phyloP scores from a whole-genome alignment of 2,113 vertebrate species.

The Pseudorasbora parva region DNA sequence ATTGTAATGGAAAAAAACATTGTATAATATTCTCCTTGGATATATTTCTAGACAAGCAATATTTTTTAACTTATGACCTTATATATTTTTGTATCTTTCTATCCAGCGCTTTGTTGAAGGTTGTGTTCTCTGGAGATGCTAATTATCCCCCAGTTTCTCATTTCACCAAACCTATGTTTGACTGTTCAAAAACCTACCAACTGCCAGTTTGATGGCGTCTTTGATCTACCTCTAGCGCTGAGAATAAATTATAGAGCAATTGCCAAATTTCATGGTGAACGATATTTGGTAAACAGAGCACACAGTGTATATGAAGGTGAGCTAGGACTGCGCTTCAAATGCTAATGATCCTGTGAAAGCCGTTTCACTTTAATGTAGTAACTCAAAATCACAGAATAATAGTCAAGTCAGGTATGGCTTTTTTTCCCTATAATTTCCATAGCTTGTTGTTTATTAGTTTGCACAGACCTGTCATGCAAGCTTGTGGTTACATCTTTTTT shows the following conservation, averaged over 20 bases:
- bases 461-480: slow-evolving; percentile 9
- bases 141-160: slow-evolving; percentile 37
- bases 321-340: slow-evolving; percentile 20
- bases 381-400: slow-evolving; percentile 18
- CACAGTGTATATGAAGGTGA: slow-evolving; percentile 27
- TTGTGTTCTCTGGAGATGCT: slow-evolving; percentile 26
- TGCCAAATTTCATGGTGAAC: slow-evolving; percentile 38
- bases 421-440: slow-evolving; percentile 10
- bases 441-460: slow-evolving; percentile 29
- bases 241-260: slow-evolving; percentile 44
- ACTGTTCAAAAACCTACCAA: slow-evolving; percentile 41
- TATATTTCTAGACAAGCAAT: not conserved
- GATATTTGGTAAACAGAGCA: slow-evolving; percentile 51
- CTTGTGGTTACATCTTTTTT: slow-evolving; percentile 8
- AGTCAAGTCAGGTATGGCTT: not conserved
- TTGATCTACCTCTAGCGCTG: slow-evolving; percentile 43
- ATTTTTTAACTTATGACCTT: not conserved
- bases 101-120: not conserved
- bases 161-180: slow-evolving; percentile 29
- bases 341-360: slow-evolving; percentile 20
- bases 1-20: not conserved
- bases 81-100: not conserved
- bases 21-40: not conserved
- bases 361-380: slow-evolving; percentile 31
- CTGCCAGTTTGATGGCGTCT: slow-evolving; percentile 47